Evolutionary conservation across 2,888 invertebrate species (phyloP).

Genomic region (Imbricaverruca yamaguchii): DNA sequence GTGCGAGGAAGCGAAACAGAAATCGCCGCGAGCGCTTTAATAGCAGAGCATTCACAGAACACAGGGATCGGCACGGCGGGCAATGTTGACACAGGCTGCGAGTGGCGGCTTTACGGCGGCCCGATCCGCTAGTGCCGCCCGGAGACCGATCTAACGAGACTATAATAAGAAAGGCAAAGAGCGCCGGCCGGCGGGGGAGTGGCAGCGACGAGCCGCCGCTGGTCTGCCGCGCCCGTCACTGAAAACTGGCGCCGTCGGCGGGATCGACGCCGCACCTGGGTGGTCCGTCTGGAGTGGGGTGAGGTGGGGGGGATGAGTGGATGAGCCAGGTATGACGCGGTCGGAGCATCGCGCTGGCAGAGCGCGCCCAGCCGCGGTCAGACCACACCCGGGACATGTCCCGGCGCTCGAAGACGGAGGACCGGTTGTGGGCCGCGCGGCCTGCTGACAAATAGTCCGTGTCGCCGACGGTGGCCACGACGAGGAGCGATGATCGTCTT

Average conservation of each 20-base stretch:
- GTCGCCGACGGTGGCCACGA: too few species aligned
- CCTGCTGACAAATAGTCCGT: too few species aligned
- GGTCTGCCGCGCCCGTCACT: not conserved
- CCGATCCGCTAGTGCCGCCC: not conserved
- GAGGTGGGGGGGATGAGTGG: too few species aligned
- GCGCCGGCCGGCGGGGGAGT: not conserved
- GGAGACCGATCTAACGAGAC: not conserved
- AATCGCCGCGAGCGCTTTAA: not conserved
- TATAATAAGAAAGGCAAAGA: not conserved
- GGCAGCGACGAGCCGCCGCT: not conserved
- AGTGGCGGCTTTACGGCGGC: not conserved
- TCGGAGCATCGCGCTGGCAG: too few species aligned
- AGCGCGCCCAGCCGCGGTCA: too few species aligned
- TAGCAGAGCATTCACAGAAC: not conserved
- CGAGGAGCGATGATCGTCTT: too few species aligned
- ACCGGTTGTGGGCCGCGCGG: too few species aligned
- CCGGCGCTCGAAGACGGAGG: too few species aligned
- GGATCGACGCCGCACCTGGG: not conserved
- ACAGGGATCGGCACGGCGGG: not conserved
- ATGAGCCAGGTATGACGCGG: too few species aligned
- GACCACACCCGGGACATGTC: too few species aligned
- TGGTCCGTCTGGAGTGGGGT: not conserved
- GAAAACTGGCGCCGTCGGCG: not conserved
- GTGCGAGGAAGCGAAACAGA: not conserved
- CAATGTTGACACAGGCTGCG: not conserved